These are phyloP conservation scores for Acleris sparsana DNA, from an alignment of 2,888 invertebrate species.

Conservation along the genomic window DNA sequence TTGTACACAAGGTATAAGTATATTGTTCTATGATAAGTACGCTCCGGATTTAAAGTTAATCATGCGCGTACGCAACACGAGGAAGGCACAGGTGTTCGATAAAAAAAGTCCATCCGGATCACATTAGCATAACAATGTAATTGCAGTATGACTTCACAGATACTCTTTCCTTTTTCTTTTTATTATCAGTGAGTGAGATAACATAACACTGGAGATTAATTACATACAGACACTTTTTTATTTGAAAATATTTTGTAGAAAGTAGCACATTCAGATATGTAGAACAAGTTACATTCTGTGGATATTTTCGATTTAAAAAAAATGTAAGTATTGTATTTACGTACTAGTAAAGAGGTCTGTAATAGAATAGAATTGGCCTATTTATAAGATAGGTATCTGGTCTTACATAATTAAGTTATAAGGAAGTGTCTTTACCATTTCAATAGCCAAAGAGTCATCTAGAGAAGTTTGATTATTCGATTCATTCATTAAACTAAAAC, in stretches of 20 bases:
- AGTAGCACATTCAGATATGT: constrained; percentile 1
- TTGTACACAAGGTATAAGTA: no score
- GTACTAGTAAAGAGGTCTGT: no score
- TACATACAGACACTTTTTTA: constrained; percentile 9
- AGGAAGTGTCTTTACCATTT: no score
- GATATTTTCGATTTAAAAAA: no score
- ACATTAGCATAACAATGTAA: constrained; percentile 33
- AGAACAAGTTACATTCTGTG: no score
- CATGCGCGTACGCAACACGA: constrained; percentile 12
- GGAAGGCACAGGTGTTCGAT: constrained; percentile 25
- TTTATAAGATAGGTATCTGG: no score
- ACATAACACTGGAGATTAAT: constrained; percentile 31
- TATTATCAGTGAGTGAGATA: constrained; percentile 15
- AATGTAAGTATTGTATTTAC: no score
- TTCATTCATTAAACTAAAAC: no score
- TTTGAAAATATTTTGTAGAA: constrained; percentile 2
- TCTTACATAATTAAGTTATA: no score
- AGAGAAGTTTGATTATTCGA: no score
- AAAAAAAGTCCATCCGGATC: constrained; percentile 31
- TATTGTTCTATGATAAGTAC: not conserved
- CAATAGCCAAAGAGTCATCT: no score
- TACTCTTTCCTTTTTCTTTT: constrained; percentile 11
- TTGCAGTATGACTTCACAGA: constrained; percentile 23
- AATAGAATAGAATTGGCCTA: no score
- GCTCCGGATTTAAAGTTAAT: not conserved